A percentile compares a stretch with the other conserved stretches of the same genome.
phyloP scores from a whole-genome alignment of 1,140 invertebrate genomes.

The Homarus americanus region DNA sequence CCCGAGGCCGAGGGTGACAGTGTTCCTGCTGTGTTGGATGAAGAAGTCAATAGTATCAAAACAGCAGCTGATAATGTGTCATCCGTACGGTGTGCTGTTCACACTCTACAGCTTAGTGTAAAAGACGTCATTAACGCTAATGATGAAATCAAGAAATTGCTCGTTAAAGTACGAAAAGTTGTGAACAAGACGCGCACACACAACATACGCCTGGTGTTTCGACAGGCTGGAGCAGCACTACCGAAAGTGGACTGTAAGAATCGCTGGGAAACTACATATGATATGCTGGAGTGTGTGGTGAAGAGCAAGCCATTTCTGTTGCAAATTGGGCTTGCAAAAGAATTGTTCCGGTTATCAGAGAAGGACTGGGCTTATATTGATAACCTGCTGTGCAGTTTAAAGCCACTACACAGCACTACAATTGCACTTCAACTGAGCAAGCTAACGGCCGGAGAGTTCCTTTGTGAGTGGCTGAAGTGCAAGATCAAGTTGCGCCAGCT shows the following conservation, averaged over 20 bases:
- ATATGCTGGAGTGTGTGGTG: neutral
- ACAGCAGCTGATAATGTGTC: no score
- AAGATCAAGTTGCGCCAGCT: constrained; percentile 8
- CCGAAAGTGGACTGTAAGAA: neutral
- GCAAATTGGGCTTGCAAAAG: constrained; percentile 3
- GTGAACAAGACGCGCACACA: constrained; percentile 22
- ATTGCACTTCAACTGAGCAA: constrained; percentile 12
- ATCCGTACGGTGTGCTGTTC: constrained; percentile 11
- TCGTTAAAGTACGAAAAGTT: neutral
- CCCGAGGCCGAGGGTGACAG: neutral
- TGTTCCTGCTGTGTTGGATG: neutral
- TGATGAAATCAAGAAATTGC: neutral
- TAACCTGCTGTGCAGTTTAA: neutral
- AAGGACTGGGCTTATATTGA: neutral
- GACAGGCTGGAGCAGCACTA: neutral
- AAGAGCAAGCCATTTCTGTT: neutral
- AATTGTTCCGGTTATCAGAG: neutral
- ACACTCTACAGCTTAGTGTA: constrained; percentile 21
- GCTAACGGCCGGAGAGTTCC: constrained; percentile 12
- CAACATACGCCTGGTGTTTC: neutral
- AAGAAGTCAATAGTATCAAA: neutral
- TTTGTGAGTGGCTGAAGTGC: constrained; percentile 3
- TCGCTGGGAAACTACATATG: neutral
- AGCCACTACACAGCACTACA: constrained; percentile 20
- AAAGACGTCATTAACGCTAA: constrained; percentile 3